phyloP scores from a whole-genome alignment of 2,888 invertebrate species.

The Dendrolimus pini region DNA sequence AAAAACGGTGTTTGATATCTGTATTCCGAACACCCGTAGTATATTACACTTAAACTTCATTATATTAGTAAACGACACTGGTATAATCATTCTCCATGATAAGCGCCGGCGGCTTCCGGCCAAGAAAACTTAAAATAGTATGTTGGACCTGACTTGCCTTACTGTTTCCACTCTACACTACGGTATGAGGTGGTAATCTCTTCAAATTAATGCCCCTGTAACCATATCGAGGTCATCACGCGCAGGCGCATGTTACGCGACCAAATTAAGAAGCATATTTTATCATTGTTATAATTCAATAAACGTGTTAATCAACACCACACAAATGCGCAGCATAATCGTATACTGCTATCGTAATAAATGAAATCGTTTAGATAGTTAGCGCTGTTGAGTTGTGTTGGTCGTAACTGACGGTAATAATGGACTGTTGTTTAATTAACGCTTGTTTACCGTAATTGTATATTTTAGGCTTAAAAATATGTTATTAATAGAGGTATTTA shows the following conservation, averaged over 20 bases:
- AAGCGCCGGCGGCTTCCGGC: no score
- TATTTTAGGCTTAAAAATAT: background rate
- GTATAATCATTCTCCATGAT: no score
- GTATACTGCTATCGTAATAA: background rate
- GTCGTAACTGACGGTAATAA: background rate
- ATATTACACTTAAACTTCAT: no score
- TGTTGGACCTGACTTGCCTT: no score
- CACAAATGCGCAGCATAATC: background rate
- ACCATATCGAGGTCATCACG: constrained; percentile 18
- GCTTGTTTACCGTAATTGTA: background rate
- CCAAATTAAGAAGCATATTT: constrained; percentile 8
- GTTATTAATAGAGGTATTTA: background rate
- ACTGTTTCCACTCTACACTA: background rate
- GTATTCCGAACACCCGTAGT: no score
- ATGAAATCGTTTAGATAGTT: background rate
- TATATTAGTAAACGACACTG: no score
- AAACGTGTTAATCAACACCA: background rate
- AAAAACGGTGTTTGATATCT: no score
- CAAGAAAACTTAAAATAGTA: no score
- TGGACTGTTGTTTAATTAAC: background rate
- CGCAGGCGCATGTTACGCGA: constrained; percentile 8
- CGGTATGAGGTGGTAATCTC: constrained; percentile 6
- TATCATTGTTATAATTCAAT: constrained; percentile 5
- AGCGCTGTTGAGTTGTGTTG: background rate
- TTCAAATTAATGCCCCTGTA: constrained; percentile 19